A percentile compares a stretch with the other conserved stretches of the same genome.
These are phyloP conservation scores for Tachuris rubrigastra DNA, from an alignment of 2,113 vertebrate genomes.

Conservation along the genomic window DNA sequence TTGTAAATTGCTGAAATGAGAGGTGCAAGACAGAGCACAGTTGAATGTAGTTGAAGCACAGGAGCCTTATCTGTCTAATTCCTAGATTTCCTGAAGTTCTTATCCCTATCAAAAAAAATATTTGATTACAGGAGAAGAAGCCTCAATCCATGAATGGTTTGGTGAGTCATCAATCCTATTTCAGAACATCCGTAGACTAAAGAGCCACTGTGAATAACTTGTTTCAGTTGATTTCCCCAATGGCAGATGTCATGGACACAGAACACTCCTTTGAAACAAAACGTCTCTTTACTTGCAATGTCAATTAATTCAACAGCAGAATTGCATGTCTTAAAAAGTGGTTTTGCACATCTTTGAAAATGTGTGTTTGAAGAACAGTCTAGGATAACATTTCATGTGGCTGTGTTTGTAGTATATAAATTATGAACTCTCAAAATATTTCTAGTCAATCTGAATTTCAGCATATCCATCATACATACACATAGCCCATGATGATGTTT, in stretches of 20 bases:
- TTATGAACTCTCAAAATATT: not conserved
- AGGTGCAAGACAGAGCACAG: not conserved
- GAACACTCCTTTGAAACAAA: not conserved
- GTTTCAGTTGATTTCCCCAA: not conserved
- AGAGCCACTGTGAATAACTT: not conserved
- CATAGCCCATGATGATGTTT: not conserved
- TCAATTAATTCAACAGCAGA: not conserved
- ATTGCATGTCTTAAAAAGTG: not conserved
- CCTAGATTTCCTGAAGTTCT: not conserved
- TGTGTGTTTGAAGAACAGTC: not conserved
- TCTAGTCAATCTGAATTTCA: not conserved
- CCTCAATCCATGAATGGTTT: not conserved
- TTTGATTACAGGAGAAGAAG: not conserved
- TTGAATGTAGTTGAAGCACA: fast-evolving
- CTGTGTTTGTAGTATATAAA: not conserved
- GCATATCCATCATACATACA: not conserved
- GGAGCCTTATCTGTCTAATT: not conserved
- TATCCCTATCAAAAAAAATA: not conserved
- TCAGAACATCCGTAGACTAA: not conserved
- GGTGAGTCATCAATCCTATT: not conserved
- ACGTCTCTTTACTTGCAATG: not conserved
- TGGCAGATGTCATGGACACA: not conserved
- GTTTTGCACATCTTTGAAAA: not conserved
- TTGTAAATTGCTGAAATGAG: not conserved
- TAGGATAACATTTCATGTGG: not conserved